phyloP scores from a whole-genome alignment of 2,888 invertebrate genomes.

The Caenorhabditis uteleia region DNA sequence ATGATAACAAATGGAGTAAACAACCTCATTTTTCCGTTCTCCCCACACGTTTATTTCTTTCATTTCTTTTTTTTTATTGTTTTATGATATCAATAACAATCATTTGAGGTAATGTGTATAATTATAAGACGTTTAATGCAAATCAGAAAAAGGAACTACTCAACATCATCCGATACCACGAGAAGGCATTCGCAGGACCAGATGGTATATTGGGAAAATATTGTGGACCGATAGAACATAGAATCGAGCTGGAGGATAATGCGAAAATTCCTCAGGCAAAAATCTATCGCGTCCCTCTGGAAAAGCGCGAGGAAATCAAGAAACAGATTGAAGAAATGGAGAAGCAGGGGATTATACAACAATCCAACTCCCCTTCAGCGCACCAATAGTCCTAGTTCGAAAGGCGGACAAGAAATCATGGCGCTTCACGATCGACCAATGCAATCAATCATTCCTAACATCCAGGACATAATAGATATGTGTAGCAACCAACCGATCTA shows the following conservation, averaged over 20 bases:
- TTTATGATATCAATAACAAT: too few relatives aligned
- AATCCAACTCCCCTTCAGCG: neutral
- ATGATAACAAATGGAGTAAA: too few relatives aligned
- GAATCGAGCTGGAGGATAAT: too few relatives aligned
- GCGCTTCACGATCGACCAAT: too few relatives aligned
- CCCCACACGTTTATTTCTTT: too few relatives aligned
- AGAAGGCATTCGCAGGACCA: neutral
- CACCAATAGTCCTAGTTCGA: neutral
- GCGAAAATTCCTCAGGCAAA: too few relatives aligned
- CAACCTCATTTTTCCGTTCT: too few relatives aligned
- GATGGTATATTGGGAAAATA: neutral
- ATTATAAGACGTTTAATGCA: too few relatives aligned
- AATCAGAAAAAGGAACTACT: neutral
- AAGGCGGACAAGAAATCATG: neutral
- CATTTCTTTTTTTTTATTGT: too few relatives aligned
- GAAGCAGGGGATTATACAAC: neutral
- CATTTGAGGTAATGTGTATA: too few relatives aligned
- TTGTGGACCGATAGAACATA: neutral
- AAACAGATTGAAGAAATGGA: neutral
- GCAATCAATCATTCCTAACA: neutral
- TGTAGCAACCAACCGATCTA: too few relatives aligned
- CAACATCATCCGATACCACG: neutral
- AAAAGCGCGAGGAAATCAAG: neutral
- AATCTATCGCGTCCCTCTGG: neutral
- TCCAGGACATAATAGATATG: neutral